Conservation (phyloP, 1,140 invertebrate species). For the Papilio polyxenes region DNA sequence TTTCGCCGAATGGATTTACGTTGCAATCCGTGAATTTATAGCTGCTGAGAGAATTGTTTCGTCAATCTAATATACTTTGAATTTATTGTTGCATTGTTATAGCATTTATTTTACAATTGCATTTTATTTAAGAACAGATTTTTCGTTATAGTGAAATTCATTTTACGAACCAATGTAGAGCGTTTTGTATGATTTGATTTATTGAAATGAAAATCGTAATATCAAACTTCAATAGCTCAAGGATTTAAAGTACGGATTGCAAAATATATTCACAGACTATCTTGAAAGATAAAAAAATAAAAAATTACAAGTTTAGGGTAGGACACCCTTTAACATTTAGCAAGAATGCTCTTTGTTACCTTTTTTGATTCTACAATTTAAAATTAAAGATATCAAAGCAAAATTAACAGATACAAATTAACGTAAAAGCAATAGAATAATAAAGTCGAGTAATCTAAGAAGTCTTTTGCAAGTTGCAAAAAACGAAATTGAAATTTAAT, state of each 20-base stretch:
- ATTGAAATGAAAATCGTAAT: background rate
- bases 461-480: background rate
- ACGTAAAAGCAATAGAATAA: background rate
- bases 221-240: background rate
- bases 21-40: conserved; percentile 30
- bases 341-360: no score
- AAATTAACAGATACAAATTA: no score
- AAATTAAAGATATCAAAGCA: no score
- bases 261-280: no score
- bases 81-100: conserved; percentile 18
- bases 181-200: background rate
- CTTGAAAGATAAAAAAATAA: no score
- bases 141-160: background rate
- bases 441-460: background rate
- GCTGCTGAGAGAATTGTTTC: conserved; percentile 25
- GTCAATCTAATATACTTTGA: conserved; percentile 28
- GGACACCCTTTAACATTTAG: no score
- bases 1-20: conserved; percentile 26
- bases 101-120: background rate
- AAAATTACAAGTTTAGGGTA: no score
- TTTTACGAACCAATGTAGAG: background rate
- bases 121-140: background rate
- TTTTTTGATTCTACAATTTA: no score
- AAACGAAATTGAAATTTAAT: conserved; percentile 1
- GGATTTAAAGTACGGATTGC: no score